Evolutionary conservation across 2,888 invertebrate genomes (phyloP).

Genomic region (Drosophila subquinaria): DNA sequence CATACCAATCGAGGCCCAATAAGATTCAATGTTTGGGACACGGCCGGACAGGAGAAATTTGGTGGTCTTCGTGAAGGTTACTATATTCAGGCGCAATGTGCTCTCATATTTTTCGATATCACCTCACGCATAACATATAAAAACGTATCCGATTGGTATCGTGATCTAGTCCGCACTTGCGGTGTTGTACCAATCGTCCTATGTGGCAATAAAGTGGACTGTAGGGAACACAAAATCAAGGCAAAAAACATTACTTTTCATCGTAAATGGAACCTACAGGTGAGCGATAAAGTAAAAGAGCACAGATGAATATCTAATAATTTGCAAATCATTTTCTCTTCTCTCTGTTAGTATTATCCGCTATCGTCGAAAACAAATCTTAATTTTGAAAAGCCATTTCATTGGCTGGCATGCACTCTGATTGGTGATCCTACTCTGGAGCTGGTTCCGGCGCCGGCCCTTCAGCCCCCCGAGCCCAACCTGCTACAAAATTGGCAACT

Average conservation of each 20-base stretch:
- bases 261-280: constrained; percentile 98
- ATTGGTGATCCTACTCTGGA: constrained; percentile 99
- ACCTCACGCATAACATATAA: constrained; percentile 99
- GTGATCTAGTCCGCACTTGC: constrained; percentile 98
- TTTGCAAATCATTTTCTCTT: not conserved
- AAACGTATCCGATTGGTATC: constrained; percentile 99
- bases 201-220: constrained; percentile 99
- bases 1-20: constrained; percentile 98
- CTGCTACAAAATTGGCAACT: not conserved
- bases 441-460: constrained; percentile 98
- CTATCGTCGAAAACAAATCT: constrained; percentile 99
- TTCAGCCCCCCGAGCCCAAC: constrained; percentile 93
- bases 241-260: constrained; percentile 99
- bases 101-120: constrained; percentile 99
- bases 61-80: constrained; percentile 99
- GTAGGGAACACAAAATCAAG: constrained; percentile 99
- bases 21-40: constrained; percentile 99
- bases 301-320: not conserved
- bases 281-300: not conserved
- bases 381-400: constrained; percentile 99
- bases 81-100: constrained; percentile 98
- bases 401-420: constrained; percentile 98
- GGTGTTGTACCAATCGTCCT: constrained; percentile 99
- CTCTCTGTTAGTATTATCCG: constrained; percentile 95
- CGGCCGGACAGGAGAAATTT: constrained; percentile 99